These are phyloP conservation scores for Condylostylus longicornis DNA, from an alignment of 1,140 invertebrate genomes.

Conservation along the genomic window DNA sequence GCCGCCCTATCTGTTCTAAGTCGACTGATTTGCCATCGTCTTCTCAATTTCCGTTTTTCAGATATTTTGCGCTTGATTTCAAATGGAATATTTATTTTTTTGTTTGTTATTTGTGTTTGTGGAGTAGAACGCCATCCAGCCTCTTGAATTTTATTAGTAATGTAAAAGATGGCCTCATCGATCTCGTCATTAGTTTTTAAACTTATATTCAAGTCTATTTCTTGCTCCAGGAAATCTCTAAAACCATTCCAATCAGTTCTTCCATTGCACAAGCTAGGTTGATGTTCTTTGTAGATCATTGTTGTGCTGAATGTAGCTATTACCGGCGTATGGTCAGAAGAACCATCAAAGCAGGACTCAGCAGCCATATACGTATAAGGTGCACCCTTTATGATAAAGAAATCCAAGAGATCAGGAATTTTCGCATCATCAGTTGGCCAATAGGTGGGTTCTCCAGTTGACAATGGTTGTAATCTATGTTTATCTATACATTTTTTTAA, in stretches of 20 bases:
- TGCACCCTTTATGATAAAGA: conserved; percentile 21
- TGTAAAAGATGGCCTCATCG: conserved; percentile 6
- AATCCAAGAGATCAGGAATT: conserved; percentile 29
- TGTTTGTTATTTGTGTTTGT: too few species aligned
- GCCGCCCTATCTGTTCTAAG: too few species aligned
- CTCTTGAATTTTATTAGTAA: conserved; percentile 13
- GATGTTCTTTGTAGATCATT: too few species aligned
- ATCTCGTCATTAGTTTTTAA: conserved; percentile 6
- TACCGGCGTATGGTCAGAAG: conserved; percentile 10
- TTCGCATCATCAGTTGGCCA: conserved; percentile 27
- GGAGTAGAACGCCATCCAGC: too few species aligned
- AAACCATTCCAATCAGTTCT: too few species aligned
- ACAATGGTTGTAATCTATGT: conserved; percentile 14
- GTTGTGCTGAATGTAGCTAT: conserved; percentile 7
- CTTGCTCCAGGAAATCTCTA: too few species aligned
- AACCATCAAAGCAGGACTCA: conserved; percentile 7
- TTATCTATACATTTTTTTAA: conserved; percentile 14
- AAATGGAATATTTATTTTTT: too few species aligned
- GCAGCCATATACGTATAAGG: conserved; percentile 6
- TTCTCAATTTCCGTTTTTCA: conserved; percentile 3
- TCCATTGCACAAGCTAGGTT: too few species aligned
- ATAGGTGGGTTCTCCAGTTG: conserved; percentile 28
- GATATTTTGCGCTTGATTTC: conserved; percentile 7
- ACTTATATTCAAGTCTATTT: too few species aligned
- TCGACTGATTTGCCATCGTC: too few species aligned